Conservation (phyloP, 2,113 vertebrate genomes). For the Siniperca knerii region DNA sequence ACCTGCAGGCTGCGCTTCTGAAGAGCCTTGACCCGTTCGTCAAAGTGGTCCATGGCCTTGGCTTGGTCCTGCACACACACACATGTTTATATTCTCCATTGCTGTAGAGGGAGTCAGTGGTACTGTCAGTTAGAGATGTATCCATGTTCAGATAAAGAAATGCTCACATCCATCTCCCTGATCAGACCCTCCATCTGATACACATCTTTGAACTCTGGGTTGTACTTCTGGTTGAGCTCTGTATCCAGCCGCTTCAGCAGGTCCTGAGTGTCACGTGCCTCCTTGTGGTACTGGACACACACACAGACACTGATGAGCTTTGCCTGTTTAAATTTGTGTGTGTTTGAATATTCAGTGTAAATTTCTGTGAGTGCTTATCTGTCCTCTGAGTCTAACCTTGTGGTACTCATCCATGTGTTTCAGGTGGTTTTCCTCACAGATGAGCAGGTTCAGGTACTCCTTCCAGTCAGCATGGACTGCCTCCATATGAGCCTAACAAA, state of each 20-base stretch:
- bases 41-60: constrained; percentile 92
- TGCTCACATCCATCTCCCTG: constrained; percentile 90
- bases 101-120: too few relatives aligned
- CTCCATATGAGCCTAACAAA: constrained; percentile 93
- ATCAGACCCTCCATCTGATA: constrained; percentile 93
- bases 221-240: constrained; percentile 94
- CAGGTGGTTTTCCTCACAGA: constrained; percentile 98
- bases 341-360: background rate
- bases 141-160: background rate
- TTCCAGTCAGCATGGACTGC: constrained; percentile 98
- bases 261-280: constrained; percentile 92
- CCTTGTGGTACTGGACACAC: constrained; percentile 89
- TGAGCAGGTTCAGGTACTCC: constrained; percentile 97
- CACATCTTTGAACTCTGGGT: constrained; percentile 94
- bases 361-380: background rate
- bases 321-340: background rate
- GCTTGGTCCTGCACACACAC: constrained; percentile 89
- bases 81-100: background rate
- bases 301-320: constrained; percentile 20
- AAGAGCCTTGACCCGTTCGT: constrained; percentile 88
- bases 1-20: constrained; percentile 91
- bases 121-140: background rate
- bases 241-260: constrained; percentile 91
- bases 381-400: constrained; percentile 84
- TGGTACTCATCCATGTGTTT: constrained; percentile 98